Evolutionary conservation across 2,888 invertebrate species (phyloP).

Genomic region (Mythimna pallens): DNA sequence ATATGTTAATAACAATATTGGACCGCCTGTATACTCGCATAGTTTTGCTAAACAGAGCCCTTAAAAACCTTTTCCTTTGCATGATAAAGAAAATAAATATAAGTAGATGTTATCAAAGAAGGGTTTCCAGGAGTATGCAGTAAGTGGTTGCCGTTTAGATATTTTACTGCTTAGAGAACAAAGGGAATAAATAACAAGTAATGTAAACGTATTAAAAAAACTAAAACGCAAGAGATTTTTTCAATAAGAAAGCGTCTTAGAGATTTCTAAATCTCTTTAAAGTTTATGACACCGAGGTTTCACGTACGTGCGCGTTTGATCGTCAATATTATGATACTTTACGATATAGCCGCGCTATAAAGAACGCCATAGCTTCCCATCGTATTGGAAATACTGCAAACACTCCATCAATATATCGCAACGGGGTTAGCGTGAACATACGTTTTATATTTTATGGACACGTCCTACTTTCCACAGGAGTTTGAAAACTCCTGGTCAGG

Average conservation of each 20-base stretch:
- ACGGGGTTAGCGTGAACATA: slow-evolving; percentile 40
- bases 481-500: slow-evolving; percentile 1
- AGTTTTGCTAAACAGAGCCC: slow-evolving; percentile 44
- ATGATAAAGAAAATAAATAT: slow-evolving; percentile 60
- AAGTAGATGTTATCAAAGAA: slow-evolving; percentile 34
- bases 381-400: slow-evolving; percentile 56
- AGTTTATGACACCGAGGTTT: slow-evolving; percentile 14
- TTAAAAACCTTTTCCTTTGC: slow-evolving; percentile 44
- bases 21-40: slow-evolving; percentile 36
- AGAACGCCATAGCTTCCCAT: slow-evolving; percentile 33
- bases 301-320: slow-evolving; percentile 9
- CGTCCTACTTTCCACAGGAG: slow-evolving; percentile 19
- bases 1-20: slow-evolving; percentile 52
- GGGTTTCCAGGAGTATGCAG: slow-evolving; percentile 31
- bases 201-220: slow-evolving; percentile 24
- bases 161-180: slow-evolving; percentile 23
- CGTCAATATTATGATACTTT: slow-evolving; percentile 14
- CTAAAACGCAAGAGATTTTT: slow-evolving; percentile 7
- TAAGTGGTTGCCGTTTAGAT: slow-evolving; percentile 25
- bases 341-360: slow-evolving; percentile 31
- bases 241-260: slow-evolving; percentile 15
- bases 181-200: slow-evolving; percentile 12
- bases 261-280: slow-evolving; percentile 26
- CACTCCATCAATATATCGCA: slow-evolving; percentile 41
- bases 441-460: slow-evolving; percentile 37